Percentiles rank a stretch among this genome's conserved stretches.
Conservation (phyloP, 2,797 vertebrate genomes). For the Scolopax rusticola region DNA sequence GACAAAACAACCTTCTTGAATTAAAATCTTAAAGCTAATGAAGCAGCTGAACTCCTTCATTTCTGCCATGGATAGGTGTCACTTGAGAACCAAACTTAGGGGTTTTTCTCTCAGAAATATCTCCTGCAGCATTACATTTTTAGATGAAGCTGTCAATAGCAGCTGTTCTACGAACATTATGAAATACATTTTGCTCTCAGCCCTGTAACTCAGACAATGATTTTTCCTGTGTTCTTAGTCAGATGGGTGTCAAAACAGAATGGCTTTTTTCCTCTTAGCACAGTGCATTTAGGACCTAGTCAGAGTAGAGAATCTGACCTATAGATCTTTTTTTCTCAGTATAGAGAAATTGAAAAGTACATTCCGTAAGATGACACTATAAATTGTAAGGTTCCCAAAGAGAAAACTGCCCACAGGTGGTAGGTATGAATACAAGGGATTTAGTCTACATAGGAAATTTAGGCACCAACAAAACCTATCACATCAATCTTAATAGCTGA, state of each 20-base stretch:
- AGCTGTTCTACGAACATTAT: neutral
- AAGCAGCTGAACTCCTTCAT: neutral
- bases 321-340: neutral
- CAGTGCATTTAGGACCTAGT: fast-evolving
- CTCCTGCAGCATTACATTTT: neutral
- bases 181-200: neutral
- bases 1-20: neutral
- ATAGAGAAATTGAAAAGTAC: neutral
- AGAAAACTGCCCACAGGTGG: neutral
- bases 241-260: neutral
- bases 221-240: neutral
- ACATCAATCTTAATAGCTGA: neutral
- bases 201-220: neutral
- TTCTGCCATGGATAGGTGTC: neutral
- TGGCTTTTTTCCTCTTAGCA: neutral
- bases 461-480: neutral
- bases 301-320: neutral
- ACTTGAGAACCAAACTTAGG: neutral
- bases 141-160: neutral
- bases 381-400: neutral
- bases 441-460: neutral
- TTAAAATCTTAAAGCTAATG: neutral
- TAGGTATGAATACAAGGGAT: neutral
- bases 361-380: neutral
- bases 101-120: neutral